These are phyloP conservation scores for Nettapus auritus DNA, from an alignment of 2,113 vertebrate species.

Conservation along the genomic window DNA sequence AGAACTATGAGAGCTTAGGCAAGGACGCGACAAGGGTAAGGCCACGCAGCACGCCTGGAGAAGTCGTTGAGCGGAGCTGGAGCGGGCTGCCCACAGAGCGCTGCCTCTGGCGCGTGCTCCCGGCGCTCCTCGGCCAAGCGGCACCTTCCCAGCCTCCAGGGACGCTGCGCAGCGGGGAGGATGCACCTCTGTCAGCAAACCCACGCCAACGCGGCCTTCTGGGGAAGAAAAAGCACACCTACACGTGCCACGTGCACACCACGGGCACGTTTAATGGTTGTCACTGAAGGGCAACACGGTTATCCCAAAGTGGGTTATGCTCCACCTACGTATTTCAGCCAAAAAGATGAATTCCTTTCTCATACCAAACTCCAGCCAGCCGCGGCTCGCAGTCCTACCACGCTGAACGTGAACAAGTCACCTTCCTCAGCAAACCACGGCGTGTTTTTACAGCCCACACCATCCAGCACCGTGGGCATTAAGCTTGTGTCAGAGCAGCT, in stretches of 20 bases:
- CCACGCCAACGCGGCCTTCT: neutral
- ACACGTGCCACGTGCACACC: rapidly evolving
- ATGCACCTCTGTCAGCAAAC: neutral
- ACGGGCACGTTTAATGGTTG: rapidly evolving
- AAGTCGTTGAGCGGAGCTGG: neutral
- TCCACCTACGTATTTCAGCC: neutral
- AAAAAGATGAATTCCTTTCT: neutral
- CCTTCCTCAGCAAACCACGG: neutral
- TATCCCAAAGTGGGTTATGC: neutral
- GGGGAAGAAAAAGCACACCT: neutral
- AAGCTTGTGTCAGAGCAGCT: neutral
- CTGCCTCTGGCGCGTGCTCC: neutral
- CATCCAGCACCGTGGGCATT: neutral
- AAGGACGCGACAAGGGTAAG: neutral
- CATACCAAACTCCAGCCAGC: neutral
- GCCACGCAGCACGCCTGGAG: neutral
- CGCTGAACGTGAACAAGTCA: neutral
- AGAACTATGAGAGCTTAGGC: neutral
- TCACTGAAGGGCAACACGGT: neutral
- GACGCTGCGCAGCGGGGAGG: neutral
- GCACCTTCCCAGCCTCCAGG: neutral
- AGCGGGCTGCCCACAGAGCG: neutral
- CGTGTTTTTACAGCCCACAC: neutral
- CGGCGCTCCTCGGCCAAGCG: neutral
- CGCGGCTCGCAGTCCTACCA: neutral